These are phyloP conservation scores for Harpagifer antarcticus DNA, from an alignment of 2,797 vertebrate genomes.

Conservation along the genomic window DNA sequence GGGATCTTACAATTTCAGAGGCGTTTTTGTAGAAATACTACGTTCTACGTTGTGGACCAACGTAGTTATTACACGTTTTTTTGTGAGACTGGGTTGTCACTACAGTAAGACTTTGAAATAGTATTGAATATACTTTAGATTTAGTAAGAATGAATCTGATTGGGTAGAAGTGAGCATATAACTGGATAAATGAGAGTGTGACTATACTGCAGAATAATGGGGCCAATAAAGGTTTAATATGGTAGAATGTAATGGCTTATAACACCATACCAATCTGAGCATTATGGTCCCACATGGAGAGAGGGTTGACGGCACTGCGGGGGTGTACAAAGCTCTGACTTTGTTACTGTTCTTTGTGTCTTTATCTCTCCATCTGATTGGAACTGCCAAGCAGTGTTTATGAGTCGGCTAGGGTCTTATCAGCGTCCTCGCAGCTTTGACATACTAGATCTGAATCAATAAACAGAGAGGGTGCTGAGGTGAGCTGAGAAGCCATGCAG, in stretches of 20 bases:
- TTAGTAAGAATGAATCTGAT: too few relatives aligned
- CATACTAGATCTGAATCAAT: slow-evolving; percentile 30
- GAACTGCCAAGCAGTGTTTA: slow-evolving; percentile 19
- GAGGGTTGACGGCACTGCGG: background rate
- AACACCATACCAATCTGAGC: background rate
- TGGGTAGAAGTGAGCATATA: too few relatives aligned
- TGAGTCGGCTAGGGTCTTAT: slow-evolving; percentile 32
- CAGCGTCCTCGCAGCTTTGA: slow-evolving; percentile 19
- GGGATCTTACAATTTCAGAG: too few relatives aligned
- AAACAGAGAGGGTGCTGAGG: slow-evolving; percentile 8
- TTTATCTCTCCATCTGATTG: slow-evolving; percentile 11
- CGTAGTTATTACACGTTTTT: too few relatives aligned
- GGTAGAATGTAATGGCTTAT: slow-evolving; percentile 4
- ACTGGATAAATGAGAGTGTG: too few relatives aligned
- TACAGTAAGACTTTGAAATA: too few relatives aligned
- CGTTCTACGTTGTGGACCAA: too few relatives aligned
- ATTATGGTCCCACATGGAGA: background rate
- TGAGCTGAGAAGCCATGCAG: slow-evolving; percentile 4
- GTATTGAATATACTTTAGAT: too few relatives aligned
- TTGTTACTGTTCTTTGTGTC: slow-evolving; percentile 5
- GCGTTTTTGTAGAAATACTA: too few relatives aligned
- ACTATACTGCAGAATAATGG: background rate
- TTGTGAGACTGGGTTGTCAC: too few relatives aligned
- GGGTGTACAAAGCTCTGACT: background rate
- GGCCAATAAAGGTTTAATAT: slow-evolving; percentile 16